Evolutionary conservation across 2,113 vertebrate species (phyloP).

Genomic region (Tetraodon nigroviridis): DNA sequence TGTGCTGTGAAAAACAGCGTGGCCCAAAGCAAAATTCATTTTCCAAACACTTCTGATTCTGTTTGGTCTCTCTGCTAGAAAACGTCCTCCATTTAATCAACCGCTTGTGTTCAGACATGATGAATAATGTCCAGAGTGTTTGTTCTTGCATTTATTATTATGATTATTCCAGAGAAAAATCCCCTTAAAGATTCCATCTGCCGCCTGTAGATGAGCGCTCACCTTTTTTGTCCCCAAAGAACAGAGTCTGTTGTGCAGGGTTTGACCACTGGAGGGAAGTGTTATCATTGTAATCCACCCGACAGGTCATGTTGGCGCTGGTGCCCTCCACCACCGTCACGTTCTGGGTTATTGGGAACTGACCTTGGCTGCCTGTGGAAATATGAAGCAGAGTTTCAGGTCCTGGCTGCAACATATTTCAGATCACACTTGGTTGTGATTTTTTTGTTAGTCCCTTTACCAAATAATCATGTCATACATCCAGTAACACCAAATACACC

Average conservation of each 20-base stretch:
- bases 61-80: constrained; percentile 5
- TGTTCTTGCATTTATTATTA: constrained; percentile 22
- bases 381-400: constrained; percentile 74
- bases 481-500: constrained; percentile 11
- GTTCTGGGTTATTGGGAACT: constrained; percentile 95
- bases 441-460: constrained; percentile 20
- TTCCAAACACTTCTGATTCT: constrained; percentile 41
- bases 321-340: constrained; percentile 94
- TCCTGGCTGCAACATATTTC: constrained; percentile 58
- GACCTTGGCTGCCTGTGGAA: constrained; percentile 86
- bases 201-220: constrained; percentile 38
- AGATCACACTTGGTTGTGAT: background rate
- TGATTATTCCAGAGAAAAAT: too few relatives aligned
- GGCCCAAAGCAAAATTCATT: constrained; percentile 49
- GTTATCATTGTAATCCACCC: constrained; percentile 99
- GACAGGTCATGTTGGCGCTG: constrained; percentile 95
- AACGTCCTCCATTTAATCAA: constrained; percentile 17
- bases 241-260: constrained; percentile 98
- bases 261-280: constrained; percentile 99
- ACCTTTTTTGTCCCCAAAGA: constrained; percentile 99
- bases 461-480: constrained; percentile 29
- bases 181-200: constrained; percentile 13
- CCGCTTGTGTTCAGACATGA: constrained; percentile 5
- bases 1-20: constrained; percentile 59
- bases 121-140: constrained; percentile 23